Percentiles rank a stretch among this genome's conserved stretches.
phyloP scores from a whole-genome alignment of 2,888 invertebrate species.

The Ctenicera cuprea region DNA sequence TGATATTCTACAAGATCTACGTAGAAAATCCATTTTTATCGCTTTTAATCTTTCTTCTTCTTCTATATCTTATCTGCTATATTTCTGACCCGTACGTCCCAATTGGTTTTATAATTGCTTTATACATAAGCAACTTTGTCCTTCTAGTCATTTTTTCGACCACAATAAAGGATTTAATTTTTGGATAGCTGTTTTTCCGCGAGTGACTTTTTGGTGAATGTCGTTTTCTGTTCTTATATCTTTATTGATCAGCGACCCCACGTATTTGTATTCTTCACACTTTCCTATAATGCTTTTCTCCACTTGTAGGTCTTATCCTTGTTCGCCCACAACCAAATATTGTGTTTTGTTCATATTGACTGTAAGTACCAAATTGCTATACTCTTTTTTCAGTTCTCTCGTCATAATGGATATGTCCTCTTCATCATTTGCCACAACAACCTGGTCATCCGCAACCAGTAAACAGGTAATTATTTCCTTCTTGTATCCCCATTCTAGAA shows the following conservation, averaged over 20 bases:
- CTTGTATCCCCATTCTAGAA: background rate
- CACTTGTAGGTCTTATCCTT: background rate
- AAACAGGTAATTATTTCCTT: background rate
- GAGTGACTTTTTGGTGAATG: background rate
- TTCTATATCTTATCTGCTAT: background rate
- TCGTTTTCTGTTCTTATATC: background rate
- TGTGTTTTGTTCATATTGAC: background rate
- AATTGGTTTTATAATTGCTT: background rate
- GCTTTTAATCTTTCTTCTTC: too few species aligned
- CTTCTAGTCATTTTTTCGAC: background rate
- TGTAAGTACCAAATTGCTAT: background rate
- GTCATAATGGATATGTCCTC: background rate
- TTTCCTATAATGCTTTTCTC: background rate
- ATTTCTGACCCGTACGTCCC: background rate
- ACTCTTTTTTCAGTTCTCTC: background rate
- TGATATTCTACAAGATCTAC: too few species aligned
- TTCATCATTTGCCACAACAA: background rate
- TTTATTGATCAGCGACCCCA: background rate
- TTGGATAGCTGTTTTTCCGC: background rate
- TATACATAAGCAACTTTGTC: background rate
- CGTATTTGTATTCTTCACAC: background rate
- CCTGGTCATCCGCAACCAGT: background rate
- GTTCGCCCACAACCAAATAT: background rate
- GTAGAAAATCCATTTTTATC: too few species aligned
- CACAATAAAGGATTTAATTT: background rate